Evolutionary conservation across 2,113 vertebrate genomes (phyloP).

Genomic region (Oenanthe melanoleuca): DNA sequence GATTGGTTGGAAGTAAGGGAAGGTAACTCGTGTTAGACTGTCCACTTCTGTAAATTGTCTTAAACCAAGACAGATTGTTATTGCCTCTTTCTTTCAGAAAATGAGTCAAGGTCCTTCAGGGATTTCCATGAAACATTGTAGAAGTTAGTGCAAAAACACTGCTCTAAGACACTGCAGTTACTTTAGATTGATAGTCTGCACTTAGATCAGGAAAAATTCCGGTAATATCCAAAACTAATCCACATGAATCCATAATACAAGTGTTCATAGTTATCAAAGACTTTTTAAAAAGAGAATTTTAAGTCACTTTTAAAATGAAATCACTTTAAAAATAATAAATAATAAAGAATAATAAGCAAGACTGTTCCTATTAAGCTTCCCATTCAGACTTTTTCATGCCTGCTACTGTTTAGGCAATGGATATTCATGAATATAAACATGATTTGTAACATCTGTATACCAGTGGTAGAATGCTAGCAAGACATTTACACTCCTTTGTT

Average conservation of each 20-base stretch:
- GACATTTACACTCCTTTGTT: conserved; percentile 37
- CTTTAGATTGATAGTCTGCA: neutral
- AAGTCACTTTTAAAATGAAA: neutral
- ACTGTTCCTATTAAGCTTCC: neutral
- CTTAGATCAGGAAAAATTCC: neutral
- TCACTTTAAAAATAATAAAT: neutral
- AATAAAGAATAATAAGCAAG: neutral
- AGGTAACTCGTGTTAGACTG: rapidly evolving
- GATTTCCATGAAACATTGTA: neutral
- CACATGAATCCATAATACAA: neutral
- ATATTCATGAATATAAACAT: conserved; percentile 58
- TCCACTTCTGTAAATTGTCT: neutral
- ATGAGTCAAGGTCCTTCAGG: neutral
- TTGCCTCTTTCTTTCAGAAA: neutral
- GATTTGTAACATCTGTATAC: conserved; percentile 44
- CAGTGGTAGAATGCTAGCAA: conserved; percentile 9
- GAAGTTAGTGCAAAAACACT: neutral
- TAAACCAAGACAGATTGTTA: neutral
- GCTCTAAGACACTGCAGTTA: neutral
- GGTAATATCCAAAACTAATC: neutral
- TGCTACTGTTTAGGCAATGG: conserved; percentile 59
- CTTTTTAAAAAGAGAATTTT: neutral
- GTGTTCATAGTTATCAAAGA: neutral
- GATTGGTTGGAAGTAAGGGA: neutral
- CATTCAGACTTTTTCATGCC: neutral